Base-by-base conservation (phyloP, 2,797 vertebrate species). In the Muscicapa comitata region DNA sequence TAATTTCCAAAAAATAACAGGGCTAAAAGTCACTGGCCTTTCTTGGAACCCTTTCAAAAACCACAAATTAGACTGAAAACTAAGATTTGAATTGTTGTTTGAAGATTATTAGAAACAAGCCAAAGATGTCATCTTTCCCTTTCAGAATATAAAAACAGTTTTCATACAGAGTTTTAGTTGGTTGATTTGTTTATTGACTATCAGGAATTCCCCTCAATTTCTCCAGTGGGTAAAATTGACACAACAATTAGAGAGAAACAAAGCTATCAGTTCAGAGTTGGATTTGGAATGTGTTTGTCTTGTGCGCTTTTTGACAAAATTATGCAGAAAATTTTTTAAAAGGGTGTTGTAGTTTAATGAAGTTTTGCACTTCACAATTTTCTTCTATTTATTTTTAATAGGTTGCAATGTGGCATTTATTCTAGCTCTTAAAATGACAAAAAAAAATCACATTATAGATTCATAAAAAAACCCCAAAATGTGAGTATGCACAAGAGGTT, bases 41-140 rank as follows among this genome's bases (percentile, higher is more conserved):
- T 79, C 51, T 78, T 84, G 77, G 77, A 93, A 73, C 13, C 6
- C 38, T 62, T 86, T 73, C 24, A 72, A 90, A 83, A 83, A 4
- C 0, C 33, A 88, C 72, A 75, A 88, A 92, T 45, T 81, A 68
- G 14, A 51, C 33, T 59, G 24, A 91, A 90, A 90, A n/a, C 24
- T 17, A 50, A 76, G 48, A 57, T 63, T 72, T 75, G 8, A 80
- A 62, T 43, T 72, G 50, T 54, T 72, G 81, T 9, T 86, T 40
- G 17, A 62, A 90, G 40, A 51, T 55, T 37, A 65, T 42, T 48
- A 84, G 38, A 75, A 88, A 51, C 8, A 71, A 76, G 79, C 15
- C 8, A 40, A 76, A 82, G 17, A 29, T 14, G 43, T 4, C 2
- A 14, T 50, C 17, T 72, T 86, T 29, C 12, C 5, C 79, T 67